A percentile compares a stretch with the other conserved stretches of the same genome.
Evolutionary conservation across 2,888 invertebrate species (phyloP).

Genomic region (Hesperia comma): DNA sequence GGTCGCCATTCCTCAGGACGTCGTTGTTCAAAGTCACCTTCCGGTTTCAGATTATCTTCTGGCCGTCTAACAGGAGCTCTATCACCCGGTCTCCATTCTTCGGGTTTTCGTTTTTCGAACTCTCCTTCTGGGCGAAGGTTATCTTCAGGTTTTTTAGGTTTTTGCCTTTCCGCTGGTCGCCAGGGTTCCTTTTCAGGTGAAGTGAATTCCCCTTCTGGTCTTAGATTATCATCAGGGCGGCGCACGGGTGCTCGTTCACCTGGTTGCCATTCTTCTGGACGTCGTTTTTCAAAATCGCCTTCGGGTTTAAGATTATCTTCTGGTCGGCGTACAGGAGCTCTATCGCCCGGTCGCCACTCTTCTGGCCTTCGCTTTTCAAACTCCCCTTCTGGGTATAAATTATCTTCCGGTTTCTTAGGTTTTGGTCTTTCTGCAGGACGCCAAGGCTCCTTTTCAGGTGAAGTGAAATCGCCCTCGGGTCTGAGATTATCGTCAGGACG

Average conservation of each 20-base stretch:
- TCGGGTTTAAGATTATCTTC: slow-evolving; percentile 82
- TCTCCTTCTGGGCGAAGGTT: slow-evolving; percentile 75
- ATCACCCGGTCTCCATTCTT: slow-evolving; percentile 65
- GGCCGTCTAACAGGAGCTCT: slow-evolving; percentile 53
- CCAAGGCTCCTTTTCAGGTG: slow-evolving; percentile 69
- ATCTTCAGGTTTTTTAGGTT: slow-evolving; percentile 74
- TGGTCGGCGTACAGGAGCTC: slow-evolving; percentile 66
- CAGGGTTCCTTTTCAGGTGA: no score
- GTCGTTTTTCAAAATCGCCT: slow-evolving; percentile 69
- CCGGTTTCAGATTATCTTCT: slow-evolving; percentile 74
- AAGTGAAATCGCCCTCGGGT: slow-evolving; percentile 80
- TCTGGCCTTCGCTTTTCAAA: slow-evolving; percentile 75
- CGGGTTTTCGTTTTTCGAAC: slow-evolving; percentile 73
- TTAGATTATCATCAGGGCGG: slow-evolving; percentile 68
- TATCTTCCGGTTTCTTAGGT: slow-evolving; percentile 80
- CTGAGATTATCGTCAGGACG: slow-evolving; percentile 79
- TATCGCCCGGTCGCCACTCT: slow-evolving; percentile 79
- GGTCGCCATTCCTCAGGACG: slow-evolving; percentile 75
- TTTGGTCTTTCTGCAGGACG: slow-evolving; percentile 64
- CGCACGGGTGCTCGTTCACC: slow-evolving; percentile 72
- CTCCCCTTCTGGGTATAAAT: slow-evolving; percentile 83
- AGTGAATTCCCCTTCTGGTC: slow-evolving; percentile 81
- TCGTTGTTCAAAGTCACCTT: slow-evolving; percentile 69
- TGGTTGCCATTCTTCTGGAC: slow-evolving; percentile 68
- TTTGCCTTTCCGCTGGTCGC: slow-evolving; percentile 56